Evolutionary conservation across 2,888 invertebrate genomes (phyloP).

Genomic region (Phymatocera aterrima): DNA sequence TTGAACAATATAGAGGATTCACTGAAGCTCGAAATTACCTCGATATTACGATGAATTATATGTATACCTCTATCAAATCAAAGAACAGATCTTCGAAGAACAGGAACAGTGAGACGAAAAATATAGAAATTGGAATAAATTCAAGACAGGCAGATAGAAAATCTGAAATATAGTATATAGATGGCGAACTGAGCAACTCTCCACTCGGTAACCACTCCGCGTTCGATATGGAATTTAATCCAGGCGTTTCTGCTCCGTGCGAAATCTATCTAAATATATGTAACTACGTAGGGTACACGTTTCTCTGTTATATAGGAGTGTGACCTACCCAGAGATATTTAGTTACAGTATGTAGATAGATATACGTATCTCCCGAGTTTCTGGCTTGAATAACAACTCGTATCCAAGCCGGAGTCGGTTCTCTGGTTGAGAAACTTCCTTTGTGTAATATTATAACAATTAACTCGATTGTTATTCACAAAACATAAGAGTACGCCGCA

Average conservation of each 20-base stretch:
- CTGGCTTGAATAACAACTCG: constrained; percentile 38
- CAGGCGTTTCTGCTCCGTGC: neutral
- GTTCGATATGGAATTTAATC: constrained; percentile 36
- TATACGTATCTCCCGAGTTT: constrained; percentile 22
- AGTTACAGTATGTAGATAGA: constrained; percentile 27
- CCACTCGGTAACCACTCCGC: constrained; percentile 11
- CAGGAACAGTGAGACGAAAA: too few relatives aligned
- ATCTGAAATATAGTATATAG: neutral
- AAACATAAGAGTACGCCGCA: neutral
- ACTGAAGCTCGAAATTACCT: neutral
- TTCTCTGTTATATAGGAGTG: neutral
- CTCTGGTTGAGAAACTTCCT: constrained; percentile 11
- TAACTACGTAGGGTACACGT: neutral
- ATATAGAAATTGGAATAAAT: too few relatives aligned
- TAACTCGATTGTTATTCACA: neutral
- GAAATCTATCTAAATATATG: neutral
- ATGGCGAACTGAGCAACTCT: neutral
- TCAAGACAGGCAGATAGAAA: neutral
- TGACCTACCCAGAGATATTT: constrained; percentile 35
- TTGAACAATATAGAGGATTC: neutral
- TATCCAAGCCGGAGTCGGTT: neutral
- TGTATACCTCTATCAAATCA: neutral
- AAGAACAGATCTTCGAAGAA: neutral
- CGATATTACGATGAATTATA: too few relatives aligned
- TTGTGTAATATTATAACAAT: constrained; percentile 9